A percentile compares a stretch with the other conserved stretches of the same genome.
These are phyloP conservation scores for Sarcophaga variegata DNA, from an alignment of 2,888 invertebrate genomes.

Conservation along the genomic window DNA sequence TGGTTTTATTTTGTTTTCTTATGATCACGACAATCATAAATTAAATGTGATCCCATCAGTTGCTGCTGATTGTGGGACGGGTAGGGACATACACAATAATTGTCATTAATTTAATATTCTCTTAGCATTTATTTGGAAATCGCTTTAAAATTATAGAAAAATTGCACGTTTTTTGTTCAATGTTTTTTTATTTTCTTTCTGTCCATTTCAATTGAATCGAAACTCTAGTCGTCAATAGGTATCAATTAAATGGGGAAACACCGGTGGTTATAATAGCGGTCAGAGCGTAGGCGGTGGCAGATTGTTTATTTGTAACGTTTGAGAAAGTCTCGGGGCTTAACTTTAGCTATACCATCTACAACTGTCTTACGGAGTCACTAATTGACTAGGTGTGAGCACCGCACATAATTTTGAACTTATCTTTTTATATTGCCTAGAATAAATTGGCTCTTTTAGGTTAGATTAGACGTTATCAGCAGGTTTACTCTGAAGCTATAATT, in stretches of 20 bases:
- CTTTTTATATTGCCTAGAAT: no score
- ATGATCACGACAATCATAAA: slow-evolving; percentile 22
- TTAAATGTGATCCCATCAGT: slow-evolving; percentile 30
- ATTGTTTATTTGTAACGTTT: no score
- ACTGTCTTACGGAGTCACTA: no score
- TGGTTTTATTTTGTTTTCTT: slow-evolving; percentile 18
- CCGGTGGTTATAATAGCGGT: neutral
- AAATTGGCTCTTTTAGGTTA: no score
- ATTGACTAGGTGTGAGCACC: no score
- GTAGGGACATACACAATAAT: neutral
- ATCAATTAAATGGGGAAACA: neutral
- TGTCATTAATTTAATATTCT: slow-evolving; percentile 56
- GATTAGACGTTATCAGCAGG: no score
- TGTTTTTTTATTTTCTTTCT: neutral
- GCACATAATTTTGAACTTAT: no score
- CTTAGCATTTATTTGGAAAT: slow-evolving; percentile 38
- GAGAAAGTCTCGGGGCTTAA: no score
- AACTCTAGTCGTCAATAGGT: neutral
- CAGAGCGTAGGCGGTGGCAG: no score
- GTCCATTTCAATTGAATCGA: neutral
- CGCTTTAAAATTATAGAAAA: slow-evolving; percentile 51
- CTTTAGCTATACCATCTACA: no score
- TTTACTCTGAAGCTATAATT: no score
- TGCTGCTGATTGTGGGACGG: neutral
- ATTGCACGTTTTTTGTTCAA: slow-evolving; percentile 38